Base-by-base conservation (phyloP, 2,797 vertebrate species). In the Peromyscus eremicus region DNA sequence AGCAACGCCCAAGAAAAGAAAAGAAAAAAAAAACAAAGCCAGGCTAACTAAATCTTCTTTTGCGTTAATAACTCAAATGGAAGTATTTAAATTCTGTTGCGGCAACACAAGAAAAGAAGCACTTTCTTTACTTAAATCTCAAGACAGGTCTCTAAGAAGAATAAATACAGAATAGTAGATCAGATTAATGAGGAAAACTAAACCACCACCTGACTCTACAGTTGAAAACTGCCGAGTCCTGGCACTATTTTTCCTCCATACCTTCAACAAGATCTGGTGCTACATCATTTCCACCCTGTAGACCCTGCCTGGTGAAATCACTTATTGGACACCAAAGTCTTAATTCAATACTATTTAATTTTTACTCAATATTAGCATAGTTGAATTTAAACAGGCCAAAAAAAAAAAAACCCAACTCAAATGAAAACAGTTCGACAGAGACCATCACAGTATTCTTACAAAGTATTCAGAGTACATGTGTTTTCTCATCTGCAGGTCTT, bases 401-500 rank as follows among this genome's bases (percentile, higher is more conserved):
- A 57, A 29, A 9, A 62, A 9, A 43, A 55, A 55, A 7, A 37
- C 23, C 21, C 34, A 8, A 29, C 16, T 55, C 23, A 29, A 40
- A n/a, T 46, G 85, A 25, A 37, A 81, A 68, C 43, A 70, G 32
- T 64, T 62, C 86, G n/a, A 46, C 52, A 97, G 9, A 81, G 80
- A 97, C 73, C 43, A 34, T 49, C 25, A 81, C 16, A 40, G 92
- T 4, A 17, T 55, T 76, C 29, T 55, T 5, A n/a, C 19, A 93
- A 91, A 68, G 43, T 25, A 9, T 49, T 66, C 17, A 68, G 43
- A 85, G 23, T 2, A 86, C n/a, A 16, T 68, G 25, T 75, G 76
- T 91, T 97, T 82, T 84, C 37, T 37, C 6, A 83, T 86, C 49
- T 4, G 76, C 49, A 96, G 96, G 91, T 95, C 77, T 40, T 91